These are phyloP conservation scores for Leptinotarsa lineolata DNA, from an alignment of 1,140 invertebrate species.

Conservation along the genomic window DNA sequence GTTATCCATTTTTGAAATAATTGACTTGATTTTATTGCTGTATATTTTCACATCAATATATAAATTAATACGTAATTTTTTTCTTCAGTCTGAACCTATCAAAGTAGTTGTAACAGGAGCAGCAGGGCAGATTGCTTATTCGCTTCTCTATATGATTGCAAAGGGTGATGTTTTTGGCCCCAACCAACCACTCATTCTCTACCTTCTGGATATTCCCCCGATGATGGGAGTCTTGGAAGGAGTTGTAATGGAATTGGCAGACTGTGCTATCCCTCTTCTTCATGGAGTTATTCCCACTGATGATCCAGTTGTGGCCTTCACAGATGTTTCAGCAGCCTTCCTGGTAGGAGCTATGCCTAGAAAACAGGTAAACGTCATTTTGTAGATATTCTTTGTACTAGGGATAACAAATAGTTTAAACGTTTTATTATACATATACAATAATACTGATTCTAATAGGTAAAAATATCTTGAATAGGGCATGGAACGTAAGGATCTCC, in stretches of 20 bases:
- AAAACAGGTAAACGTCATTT: conserved; percentile 64
- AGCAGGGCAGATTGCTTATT: conserved; percentile 98
- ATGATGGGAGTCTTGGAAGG: conserved; percentile 96
- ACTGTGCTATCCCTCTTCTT: conserved; percentile 94
- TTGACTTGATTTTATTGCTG: background rate
- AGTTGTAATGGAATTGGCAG: conserved; percentile 95
- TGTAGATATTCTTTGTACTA: too few species aligned
- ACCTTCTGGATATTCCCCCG: conserved; percentile 91
- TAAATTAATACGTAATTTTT: background rate
- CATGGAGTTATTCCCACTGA: conserved; percentile 83
- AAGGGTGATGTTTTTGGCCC: conserved; percentile 96
- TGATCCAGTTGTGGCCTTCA: conserved; percentile 88
- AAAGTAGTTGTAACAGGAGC: conserved; percentile 96
- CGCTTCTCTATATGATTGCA: conserved; percentile 89
- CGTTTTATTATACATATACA: background rate
- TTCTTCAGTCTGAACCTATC: conserved; percentile 75
- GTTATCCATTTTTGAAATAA: background rate
- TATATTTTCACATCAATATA: background rate
- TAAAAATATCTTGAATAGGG: conserved; percentile 51
- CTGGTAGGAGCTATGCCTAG: conserved; percentile 98
- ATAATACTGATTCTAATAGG: background rate
- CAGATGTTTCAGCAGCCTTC: conserved; percentile 96
- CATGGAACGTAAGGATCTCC: conserved; percentile 97
- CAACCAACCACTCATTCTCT: conserved; percentile 85
- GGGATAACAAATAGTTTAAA: too few species aligned